phyloP scores from a whole-genome alignment of 2,797 vertebrate species.

The Schizothorax lantsangensis region DNA sequence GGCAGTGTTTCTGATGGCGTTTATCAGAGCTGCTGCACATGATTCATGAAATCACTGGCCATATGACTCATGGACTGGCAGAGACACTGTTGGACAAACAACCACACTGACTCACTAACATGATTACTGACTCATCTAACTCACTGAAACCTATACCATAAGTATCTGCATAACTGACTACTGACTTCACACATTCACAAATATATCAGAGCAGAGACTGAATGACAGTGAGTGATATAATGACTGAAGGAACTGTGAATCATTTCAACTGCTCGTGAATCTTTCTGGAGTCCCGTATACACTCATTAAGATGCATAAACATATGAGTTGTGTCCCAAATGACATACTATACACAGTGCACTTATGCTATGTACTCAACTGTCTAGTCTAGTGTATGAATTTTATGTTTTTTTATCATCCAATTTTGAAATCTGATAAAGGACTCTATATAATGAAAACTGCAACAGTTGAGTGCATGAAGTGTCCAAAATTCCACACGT shows the following conservation, averaged over 20 bases:
- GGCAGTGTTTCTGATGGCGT: not conserved
- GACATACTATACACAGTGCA: not conserved
- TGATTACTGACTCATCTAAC: constrained; percentile 50
- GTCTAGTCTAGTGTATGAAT: not conserved
- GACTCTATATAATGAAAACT: not conserved
- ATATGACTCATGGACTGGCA: constrained; percentile 54
- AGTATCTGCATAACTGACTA: constrained; percentile 11
- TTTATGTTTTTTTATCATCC: not conserved
- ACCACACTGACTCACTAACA: constrained; percentile 45
- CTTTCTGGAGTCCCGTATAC: not conserved
- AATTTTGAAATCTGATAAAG: not conserved
- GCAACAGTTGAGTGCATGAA: not conserved
- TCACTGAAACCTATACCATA: constrained; percentile 36
- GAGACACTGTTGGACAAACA: constrained; percentile 54
- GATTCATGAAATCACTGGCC: constrained; percentile 56
- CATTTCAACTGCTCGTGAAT: not conserved
- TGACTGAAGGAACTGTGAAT: not conserved
- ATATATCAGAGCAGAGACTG: constrained; percentile 9
- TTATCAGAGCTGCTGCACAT: constrained; percentile 13
- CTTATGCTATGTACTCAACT: not conserved
- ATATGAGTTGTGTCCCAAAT: not conserved
- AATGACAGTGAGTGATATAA: constrained; percentile 6
- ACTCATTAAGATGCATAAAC: constrained; percentile 14
- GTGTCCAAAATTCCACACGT: no score
- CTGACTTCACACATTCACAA: constrained; percentile 8